Base-by-base conservation (phyloP, 2,888 invertebrate genomes). In the Dryobotodes eremita region DNA sequence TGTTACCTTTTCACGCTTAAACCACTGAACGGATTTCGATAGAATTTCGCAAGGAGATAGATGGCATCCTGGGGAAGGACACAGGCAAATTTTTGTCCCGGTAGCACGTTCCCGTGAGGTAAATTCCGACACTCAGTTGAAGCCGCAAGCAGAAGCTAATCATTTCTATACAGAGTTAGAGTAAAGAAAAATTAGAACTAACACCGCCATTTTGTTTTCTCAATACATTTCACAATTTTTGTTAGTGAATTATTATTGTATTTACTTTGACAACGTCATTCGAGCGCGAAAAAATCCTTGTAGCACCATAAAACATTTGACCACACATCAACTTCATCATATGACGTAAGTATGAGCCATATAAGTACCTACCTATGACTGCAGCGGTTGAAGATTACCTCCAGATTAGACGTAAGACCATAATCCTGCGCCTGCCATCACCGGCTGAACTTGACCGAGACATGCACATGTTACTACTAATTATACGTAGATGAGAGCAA, bases 391-490 rank as follows among this genome's bases (percentile, higher is more conserved):
- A 90, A 93, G 95, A 93, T 95, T 94, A 94, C 84, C 76, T 81
- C 89, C 64, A 94, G 95, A 95, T 96, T 95, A 96, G 88, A 87
- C 69, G 86, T 94, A 94, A 94, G 94, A 93, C 92, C 93, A 91
- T 95, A 95, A 95, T 93, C 95, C 93, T 72, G 77, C 59, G 85
- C 66, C 78, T 80, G 88, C 89, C 90, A 90, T 91, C 92, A 89
- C 87, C 87, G 85, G 69, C 79, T 94, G 95, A 95, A 95, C 95
- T 95, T 95, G 95, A 95, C 95, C 95, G 93, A 89, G 86, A 75
- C 71, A 23, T 83, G 53, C 64, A 78, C 26, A 72, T 62, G 46
- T 31, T 59, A 46, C 17, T 13, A 46, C 62, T 65, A 48, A 15
- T 46, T 79, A 17, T 81, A 42, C 3, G 23, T 36, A 78, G 8